Evolutionary conservation across 2,113 vertebrate species (phyloP), one percentile per base, ranked within the genome.

Genomic region (Lasiurus cinereus): DNA sequence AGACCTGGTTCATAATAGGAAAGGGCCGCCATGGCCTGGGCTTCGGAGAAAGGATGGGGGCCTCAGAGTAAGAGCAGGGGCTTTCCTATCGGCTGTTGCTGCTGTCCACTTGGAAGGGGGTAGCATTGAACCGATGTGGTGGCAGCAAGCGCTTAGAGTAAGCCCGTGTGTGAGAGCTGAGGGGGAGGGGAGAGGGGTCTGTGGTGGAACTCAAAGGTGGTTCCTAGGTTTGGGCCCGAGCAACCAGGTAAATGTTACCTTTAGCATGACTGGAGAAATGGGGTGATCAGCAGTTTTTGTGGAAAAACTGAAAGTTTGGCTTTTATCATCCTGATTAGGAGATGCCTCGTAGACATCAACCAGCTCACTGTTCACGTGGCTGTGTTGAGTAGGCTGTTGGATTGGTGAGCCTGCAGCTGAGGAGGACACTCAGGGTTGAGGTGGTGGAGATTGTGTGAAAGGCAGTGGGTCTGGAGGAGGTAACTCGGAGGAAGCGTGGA

Each of bases 101-200:
- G 33, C 36, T 76, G 77, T 50, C 67, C 2, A 0, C 7, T 10
- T 54, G 18, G 12, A 18, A 33, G 39, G 39, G 16, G 39, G 15
- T 8, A 24, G 24, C 36, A 1, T 10, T 27, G n/a, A 33, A 12
- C 10, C 0, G 0, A 31, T 21, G 9, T 33, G 16, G 66, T 24
- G 2, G 52, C 67, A 78, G 59, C 8, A 19, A 36, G 21, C 73
- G 54, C 33, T 29, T 52, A 21, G 19, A 67, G 62, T 29, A 1
- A 24, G 43, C 76, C 43, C 10, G 1, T 18, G 29, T 64, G 21
- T 77, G n/a, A 50, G 76, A 72, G 46, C 64, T 13, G 19, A 66
- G 8, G 10, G 9, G 56, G 54, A 31, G 16, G 18, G 10, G 43
- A 22, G 52, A 24, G 14, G 16, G 18, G 36, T 19, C 11, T n/a